Evolutionary conservation across 2,888 invertebrate species (phyloP).

Genomic region (Pyrocoelia pectoralis): DNA sequence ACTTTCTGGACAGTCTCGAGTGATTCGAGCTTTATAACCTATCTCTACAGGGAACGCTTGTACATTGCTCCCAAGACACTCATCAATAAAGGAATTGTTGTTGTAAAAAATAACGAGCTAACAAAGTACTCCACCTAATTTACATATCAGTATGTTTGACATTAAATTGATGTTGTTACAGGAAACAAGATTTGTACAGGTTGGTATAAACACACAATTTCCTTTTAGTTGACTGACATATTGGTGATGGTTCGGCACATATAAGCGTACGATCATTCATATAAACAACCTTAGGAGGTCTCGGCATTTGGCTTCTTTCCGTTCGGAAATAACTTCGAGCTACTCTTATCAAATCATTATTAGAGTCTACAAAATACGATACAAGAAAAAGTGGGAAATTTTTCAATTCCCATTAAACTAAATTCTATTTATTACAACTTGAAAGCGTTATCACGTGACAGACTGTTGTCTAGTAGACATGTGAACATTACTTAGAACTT

Average conservation of each 20-base stretch:
- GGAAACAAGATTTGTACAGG: background rate
- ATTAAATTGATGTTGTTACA: background rate
- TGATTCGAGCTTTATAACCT: conserved; percentile 28
- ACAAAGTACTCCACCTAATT: conserved; percentile 29
- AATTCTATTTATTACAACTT: too few relatives aligned
- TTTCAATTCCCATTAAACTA: too few relatives aligned
- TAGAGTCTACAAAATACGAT: conserved; percentile 12
- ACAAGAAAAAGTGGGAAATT: background rate
- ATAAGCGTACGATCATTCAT: conserved; percentile 19
- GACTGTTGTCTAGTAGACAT: too few relatives aligned
- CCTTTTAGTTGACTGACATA: conserved; percentile 13
- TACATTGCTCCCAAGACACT: conserved; percentile 31
- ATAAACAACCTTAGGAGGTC: conserved; percentile 30
- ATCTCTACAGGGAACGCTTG: conserved; percentile 25
- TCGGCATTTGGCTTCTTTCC: conserved; percentile 22
- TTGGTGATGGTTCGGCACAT: background rate
- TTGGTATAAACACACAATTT: conserved; percentile 8
- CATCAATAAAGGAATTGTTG: conserved; percentile 33
- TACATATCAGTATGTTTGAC: conserved; percentile 10
- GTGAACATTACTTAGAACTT: too few relatives aligned
- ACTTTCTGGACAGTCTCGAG: conserved; percentile 29
- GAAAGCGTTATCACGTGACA: too few relatives aligned
- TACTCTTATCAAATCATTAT: conserved; percentile 28
- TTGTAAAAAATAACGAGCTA: conserved; percentile 37
- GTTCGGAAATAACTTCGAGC: conserved; percentile 27